Percentiles rank a stretch among this genome's conserved stretches.
phyloP scores from a whole-genome alignment of 2,888 invertebrate species.

The Xanthia togata region DNA sequence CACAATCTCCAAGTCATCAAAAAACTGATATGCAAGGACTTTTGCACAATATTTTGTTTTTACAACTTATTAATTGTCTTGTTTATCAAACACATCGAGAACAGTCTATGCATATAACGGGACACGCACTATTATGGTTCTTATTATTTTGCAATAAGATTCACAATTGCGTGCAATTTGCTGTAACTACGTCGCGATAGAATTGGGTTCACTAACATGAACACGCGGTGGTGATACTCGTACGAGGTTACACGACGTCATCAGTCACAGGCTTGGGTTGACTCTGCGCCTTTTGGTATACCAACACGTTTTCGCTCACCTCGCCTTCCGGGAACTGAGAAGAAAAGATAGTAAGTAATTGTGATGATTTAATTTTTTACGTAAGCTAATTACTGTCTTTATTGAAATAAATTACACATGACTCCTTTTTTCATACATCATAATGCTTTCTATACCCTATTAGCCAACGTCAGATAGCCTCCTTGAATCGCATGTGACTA shows the following conservation, averaged over 20 bases:
- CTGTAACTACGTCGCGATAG: constrained; percentile 43
- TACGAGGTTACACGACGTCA: constrained; percentile 71
- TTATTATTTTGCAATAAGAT: constrained; percentile 21
- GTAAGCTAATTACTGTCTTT: not conserved
- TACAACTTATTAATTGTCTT: not conserved
- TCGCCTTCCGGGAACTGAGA: constrained; percentile 85
- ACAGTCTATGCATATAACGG: constrained; percentile 55
- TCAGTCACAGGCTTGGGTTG: constrained; percentile 70
- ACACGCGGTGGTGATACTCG: constrained; percentile 29
- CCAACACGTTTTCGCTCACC: constrained; percentile 82
- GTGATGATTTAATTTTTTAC: not conserved
- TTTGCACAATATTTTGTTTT: constrained; percentile 30
- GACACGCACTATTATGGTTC: constrained; percentile 28
- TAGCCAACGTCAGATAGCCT: not conserved
- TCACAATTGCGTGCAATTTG: constrained; percentile 21
- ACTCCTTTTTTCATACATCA: not conserved
- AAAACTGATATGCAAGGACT: constrained; percentile 3
- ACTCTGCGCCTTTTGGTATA: constrained; percentile 77
- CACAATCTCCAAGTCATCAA: constrained; percentile 18
- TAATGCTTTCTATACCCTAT: too few relatives aligned
- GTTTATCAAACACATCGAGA: constrained; percentile 8
- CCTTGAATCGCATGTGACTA: too few relatives aligned
- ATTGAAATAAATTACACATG: not conserved
- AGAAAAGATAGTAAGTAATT: constrained; percentile 6
- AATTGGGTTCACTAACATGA: constrained; percentile 54